Evolutionary conservation across 2,888 invertebrate genomes (phyloP), one percentile per base, ranked within the genome.

Genomic region (Drosophila infuscata): DNA sequence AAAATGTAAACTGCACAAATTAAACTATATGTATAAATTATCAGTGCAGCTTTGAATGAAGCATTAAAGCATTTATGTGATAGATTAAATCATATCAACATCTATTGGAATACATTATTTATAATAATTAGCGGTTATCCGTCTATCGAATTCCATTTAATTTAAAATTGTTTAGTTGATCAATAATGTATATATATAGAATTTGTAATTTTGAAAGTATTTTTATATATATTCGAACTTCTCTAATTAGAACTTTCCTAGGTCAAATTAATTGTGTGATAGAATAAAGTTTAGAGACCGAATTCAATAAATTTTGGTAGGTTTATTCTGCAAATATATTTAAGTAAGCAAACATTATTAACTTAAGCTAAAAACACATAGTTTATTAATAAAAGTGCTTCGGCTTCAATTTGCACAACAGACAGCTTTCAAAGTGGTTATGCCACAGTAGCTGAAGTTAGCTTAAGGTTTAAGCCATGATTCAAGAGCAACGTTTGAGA

Each of bases 401-500:
- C 33, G 32, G 68, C 56, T 48, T 32, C 53, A 38, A 52, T 38
- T 59, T 43, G 52, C 57, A 51, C 36, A 59, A 57, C 69, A 59
- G 25, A 15, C 25, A 46, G 46, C 46, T 76, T 60, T 41, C 38
- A 57, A 51, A 20, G 35, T 65, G 38, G 61, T 46, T 38, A 20
- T 38, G 72, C 38, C 17, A 49, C 52, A 30, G 30, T 64, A 62
- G 35, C 52, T 63, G 61, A 59, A 70, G 75, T 60, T 70, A 70
- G 73, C 70, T 80, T 70, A 74, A 67, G 82, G 68, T 65, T 62
- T 56, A 70, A 56, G 56, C 71, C 78, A 68, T 76, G 81, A 69
- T 73, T 72, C 82, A 62, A 62, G 68, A 58, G 70, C 70, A 88
- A 71, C 72, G 74, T 62, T 60, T 60, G 49, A 78, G 72, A 80